Conservation (phyloP, 92 coral and sea anemone genomes). For the Phenganax stokvisi region DNA sequence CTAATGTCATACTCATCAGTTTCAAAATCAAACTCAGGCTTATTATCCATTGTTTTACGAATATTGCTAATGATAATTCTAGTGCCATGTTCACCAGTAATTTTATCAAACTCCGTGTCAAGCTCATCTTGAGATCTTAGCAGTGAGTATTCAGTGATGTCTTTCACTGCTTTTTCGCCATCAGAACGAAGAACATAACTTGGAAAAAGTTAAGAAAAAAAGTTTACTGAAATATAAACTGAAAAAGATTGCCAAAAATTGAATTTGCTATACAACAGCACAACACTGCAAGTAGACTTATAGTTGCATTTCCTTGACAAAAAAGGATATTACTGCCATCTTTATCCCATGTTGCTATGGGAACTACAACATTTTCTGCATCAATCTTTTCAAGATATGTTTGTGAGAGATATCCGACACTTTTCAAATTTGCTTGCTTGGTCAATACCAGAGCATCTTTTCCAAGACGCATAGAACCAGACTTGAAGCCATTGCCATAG, state of each 20-base stretch:
- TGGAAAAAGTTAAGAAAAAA: slow-evolving; percentile 31
- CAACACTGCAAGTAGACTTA: not conserved
- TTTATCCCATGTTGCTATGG: slow-evolving; percentile 91
- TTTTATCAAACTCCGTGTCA: slow-evolving; percentile 60
- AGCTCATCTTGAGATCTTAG: slow-evolving; percentile 60
- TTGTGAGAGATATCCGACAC: slow-evolving; percentile 91
- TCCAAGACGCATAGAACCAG: slow-evolving; percentile 98
- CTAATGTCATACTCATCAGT: slow-evolving; percentile 57
- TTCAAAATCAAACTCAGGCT: slow-evolving; percentile 79
- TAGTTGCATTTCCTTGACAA: not conserved
- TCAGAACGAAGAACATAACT: slow-evolving; percentile 59
- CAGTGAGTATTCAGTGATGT: slow-evolving; percentile 62
- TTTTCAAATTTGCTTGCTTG: slow-evolving; percentile 52
- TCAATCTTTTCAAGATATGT: slow-evolving; percentile 74
- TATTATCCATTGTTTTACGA: slow-evolving; percentile 71
- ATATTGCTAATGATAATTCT: slow-evolving; percentile 69
- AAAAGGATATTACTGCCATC: slow-evolving; percentile 75
- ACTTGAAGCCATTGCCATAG: slow-evolving; percentile 96
- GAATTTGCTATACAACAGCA: not conserved
- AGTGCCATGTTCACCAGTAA: slow-evolving; percentile 63
- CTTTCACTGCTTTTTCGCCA: slow-evolving; percentile 71
- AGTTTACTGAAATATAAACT: not conserved
- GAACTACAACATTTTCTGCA: slow-evolving; percentile 93
- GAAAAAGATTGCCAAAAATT: not conserved
- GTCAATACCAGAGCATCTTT: slow-evolving; percentile 85